Base-by-base conservation (phyloP, 2,113 vertebrate species). In the Crotalus viridis region DNA sequence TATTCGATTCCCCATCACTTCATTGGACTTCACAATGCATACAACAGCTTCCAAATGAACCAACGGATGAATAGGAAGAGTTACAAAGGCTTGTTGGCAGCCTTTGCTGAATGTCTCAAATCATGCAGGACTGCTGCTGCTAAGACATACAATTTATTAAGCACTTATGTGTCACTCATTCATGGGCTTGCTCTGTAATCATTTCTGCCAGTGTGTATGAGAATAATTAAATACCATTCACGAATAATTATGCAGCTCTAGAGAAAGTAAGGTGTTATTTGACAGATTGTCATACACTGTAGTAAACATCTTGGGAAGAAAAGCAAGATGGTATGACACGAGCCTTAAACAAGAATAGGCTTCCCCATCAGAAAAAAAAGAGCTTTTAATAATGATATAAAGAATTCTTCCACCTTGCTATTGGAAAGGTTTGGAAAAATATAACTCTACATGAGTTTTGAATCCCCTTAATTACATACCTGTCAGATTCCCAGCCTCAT, bases 151-250 rank as follows among this genome's bases (percentile, higher is more conserved):
- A 87, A 86, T 90, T 93, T 93, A 93, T 90, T 93, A 93, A 93
- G 81, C 85, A 90, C 48, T 46, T 22, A 87, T 90, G 57, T 90
- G 92, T 87, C 92, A 93, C 57, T 89, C 93, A 51, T 89, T 94
- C 51, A 56, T 94, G 86, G 94, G 85, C 61, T 94, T 87, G 94
- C 33, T 26, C 33, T n/a, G 39, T 89, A 86, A 92, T 94, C 1
- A 91, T 94, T 94, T 90, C 93, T 95, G 64, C 90, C 86, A 90
- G 28, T 59, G 61, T n/a, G 6, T 94, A 64, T 88, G 46, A 33
- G 81, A 93, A 91, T 90, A 93, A 95, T 92, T 94, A 96, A 43
- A 90, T 95, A 89, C 52, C 74, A 59, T 56, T 93, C 94, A 22
- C 91, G 74, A 93, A 90, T 87, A 91, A 90, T 57, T 92, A 93